Evolutionary conservation across 2,888 invertebrate species (phyloP).

Genomic region (Drosophila prostipennis): DNA sequence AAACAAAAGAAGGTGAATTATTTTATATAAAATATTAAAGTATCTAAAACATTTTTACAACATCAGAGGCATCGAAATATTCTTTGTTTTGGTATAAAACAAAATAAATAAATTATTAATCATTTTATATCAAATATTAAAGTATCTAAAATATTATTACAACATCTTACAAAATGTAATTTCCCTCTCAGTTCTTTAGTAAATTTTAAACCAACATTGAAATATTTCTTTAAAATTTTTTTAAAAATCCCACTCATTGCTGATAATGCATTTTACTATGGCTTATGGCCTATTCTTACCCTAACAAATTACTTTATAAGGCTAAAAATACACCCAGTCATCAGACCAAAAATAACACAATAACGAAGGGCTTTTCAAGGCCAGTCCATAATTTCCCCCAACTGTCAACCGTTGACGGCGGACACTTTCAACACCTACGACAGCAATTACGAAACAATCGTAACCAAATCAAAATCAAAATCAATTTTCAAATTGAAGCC

Average conservation of each 20-base stretch:
- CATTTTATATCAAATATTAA: too few relatives aligned
- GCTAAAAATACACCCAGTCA: constrained; percentile 21
- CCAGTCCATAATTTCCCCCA: constrained; percentile 42
- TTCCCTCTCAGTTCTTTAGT: too few relatives aligned
- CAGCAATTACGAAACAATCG: constrained; percentile 69
- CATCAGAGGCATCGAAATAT: too few relatives aligned
- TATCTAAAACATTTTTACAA: too few relatives aligned
- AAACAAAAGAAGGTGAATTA: too few relatives aligned
- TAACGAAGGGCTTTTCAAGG: constrained; percentile 54
- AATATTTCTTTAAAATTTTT: too few relatives aligned
- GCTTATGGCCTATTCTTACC: constrained; percentile 10
- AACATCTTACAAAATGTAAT: too few relatives aligned
- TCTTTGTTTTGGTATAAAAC: too few relatives aligned
- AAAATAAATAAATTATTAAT: too few relatives aligned
- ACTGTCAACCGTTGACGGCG: constrained; percentile 65
- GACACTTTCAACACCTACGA: constrained; percentile 73
- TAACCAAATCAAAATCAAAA: constrained; percentile 56
- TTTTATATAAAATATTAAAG: too few relatives aligned
- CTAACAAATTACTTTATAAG: background rate
- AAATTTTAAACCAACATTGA: too few relatives aligned
- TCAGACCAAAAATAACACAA: constrained; percentile 16
- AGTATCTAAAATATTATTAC: too few relatives aligned
- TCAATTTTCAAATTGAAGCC: constrained; percentile 67
- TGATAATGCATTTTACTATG: background rate
- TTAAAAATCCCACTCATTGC: background rate